phyloP scores from a whole-genome alignment of 2,888 invertebrate species.

The Eugnorisma glareosa region DNA sequence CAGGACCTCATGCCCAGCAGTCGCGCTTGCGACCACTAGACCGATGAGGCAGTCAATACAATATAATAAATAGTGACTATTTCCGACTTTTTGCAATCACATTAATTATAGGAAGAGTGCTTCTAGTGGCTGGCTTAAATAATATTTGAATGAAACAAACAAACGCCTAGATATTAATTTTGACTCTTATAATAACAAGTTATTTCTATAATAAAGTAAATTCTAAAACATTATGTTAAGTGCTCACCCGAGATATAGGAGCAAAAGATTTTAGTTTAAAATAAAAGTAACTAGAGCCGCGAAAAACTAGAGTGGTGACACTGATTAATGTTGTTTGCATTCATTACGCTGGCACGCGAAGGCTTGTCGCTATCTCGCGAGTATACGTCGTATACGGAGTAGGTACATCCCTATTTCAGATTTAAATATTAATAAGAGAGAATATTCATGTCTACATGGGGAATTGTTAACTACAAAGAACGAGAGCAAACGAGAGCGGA shows the following conservation, averaged over 20 bases:
- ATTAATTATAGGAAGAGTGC: background rate
- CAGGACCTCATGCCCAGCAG: too few relatives aligned
- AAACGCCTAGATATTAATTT: background rate
- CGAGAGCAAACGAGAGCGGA: too few relatives aligned
- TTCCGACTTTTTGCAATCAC: background rate
- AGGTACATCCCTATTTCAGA: constrained; percentile 16
- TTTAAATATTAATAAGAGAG: constrained; percentile 37
- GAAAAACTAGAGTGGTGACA: constrained; percentile 54
- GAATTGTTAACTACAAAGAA: background rate
- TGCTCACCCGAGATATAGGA: constrained; percentile 44
- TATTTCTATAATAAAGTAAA: constrained; percentile 20
- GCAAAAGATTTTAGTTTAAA: constrained; percentile 45
- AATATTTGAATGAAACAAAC: background rate
- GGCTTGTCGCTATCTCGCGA: constrained; percentile 33
- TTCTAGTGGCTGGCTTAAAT: background rate
- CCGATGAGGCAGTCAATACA: too few relatives aligned
- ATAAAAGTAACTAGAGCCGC: constrained; percentile 32
- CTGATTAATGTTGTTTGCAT: constrained; percentile 64
- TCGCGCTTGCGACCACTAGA: too few relatives aligned
- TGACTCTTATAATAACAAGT: background rate
- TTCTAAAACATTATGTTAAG: constrained; percentile 35
- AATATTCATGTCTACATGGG: background rate
- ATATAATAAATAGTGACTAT: too few relatives aligned
- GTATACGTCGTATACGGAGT: background rate
- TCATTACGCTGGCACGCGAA: constrained; percentile 51